Conservation (phyloP, 2,797 vertebrate species). For the Dromococcyx pavoninus region DNA sequence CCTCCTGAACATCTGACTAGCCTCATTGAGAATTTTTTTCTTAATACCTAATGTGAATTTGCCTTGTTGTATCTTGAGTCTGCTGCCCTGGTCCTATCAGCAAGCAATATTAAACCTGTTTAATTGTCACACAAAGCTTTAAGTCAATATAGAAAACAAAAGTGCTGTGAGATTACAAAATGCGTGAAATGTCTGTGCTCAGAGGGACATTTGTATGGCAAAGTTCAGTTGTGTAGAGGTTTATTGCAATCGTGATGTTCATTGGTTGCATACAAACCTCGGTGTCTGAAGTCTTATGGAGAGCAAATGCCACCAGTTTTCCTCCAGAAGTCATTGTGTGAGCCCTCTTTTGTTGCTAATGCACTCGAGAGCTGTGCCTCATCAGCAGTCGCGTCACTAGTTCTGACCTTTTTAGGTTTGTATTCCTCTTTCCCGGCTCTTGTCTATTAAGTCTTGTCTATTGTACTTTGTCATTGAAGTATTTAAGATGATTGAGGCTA, state of each 20-base stretch:
- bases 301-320: neutral
- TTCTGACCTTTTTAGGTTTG: neutral
- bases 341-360: neutral
- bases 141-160: neutral
- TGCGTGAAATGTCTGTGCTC: accelerated
- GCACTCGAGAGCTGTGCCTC: neutral
- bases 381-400: neutral
- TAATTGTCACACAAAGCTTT: neutral
- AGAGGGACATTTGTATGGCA: neutral
- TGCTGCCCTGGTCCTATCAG: neutral
- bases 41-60: neutral
- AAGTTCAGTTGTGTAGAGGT: neutral
- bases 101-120: neutral
- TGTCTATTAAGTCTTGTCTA: neutral
- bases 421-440: neutral
- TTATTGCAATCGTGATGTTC: neutral
- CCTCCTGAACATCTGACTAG: neutral
- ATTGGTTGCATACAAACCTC: neutral
- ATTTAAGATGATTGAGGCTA: neutral
- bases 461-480: neutral
- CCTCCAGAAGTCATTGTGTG: neutral
- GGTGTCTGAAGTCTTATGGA: neutral
- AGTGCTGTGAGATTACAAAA: neutral
- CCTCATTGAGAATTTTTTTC: neutral
- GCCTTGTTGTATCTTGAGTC: neutral